phyloP scores from a whole-genome alignment of 53 echinoderm and acorn worm genomes.

The Luidia sarsii region DNA sequence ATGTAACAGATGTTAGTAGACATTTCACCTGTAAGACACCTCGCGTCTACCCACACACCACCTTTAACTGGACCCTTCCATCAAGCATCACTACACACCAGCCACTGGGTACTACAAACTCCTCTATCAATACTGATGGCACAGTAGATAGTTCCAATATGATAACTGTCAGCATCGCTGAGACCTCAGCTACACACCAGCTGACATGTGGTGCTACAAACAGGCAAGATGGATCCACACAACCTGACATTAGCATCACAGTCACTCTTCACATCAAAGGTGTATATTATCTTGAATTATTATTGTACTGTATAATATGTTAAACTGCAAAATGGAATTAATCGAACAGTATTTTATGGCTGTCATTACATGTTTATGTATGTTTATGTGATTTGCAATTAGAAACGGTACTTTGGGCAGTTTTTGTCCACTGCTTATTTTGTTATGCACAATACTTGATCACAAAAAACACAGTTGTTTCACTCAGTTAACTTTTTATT shows the following conservation, averaged over 20 bases:
- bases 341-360: too few relatives aligned
- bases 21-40: conserved; percentile 2
- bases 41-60: neutral
- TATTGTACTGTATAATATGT: too few relatives aligned
- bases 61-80: conserved; percentile 1
- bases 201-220: conserved; percentile 32
- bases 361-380: too few relatives aligned
- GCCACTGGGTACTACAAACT: neutral
- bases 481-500: too few relatives aligned
- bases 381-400: too few relatives aligned
- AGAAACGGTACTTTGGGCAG: too few relatives aligned
- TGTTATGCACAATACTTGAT: too few relatives aligned
- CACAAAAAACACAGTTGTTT: too few relatives aligned
- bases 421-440: too few relatives aligned
- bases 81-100: neutral
- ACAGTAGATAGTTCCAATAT: conserved; percentile 5
- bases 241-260: neutral
- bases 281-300: too few relatives aligned
- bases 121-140: neutral
- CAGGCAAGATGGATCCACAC: conserved; percentile 17
- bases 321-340: too few relatives aligned
- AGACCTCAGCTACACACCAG: neutral
- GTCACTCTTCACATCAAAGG: conserved; percentile 4
- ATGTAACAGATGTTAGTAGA: neutral
- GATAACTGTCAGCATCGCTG: conserved; percentile 9